phyloP scores from a whole-genome alignment of 2,113 vertebrate species.

The Xiphias gladius region DNA sequence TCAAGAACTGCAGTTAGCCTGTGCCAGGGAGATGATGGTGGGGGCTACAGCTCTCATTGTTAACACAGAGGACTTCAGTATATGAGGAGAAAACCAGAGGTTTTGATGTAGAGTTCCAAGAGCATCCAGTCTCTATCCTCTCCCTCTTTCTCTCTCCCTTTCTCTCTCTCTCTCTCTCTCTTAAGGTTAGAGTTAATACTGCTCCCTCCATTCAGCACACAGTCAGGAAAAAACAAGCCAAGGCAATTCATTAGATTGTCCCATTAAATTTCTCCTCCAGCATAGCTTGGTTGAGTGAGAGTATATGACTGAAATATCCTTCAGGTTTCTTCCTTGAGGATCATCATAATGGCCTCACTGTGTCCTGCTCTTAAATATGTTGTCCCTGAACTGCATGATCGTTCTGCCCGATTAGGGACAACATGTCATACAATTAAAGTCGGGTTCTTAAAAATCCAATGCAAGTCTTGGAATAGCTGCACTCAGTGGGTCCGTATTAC shows the following conservation, averaged over 20 bases:
- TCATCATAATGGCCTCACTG: constrained; percentile 58
- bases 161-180: constrained; percentile 32
- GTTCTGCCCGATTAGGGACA: constrained; percentile 25
- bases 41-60: constrained; percentile 73
- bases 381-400: constrained; percentile 41
- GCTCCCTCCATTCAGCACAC: constrained; percentile 68
- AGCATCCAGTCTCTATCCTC: constrained; percentile 60
- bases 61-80: constrained; percentile 70
- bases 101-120: constrained; percentile 78
- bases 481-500: constrained; percentile 22
- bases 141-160: constrained; percentile 19
- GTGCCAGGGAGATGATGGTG: constrained; percentile 46
- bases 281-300: constrained; percentile 55
- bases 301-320: constrained; percentile 58
- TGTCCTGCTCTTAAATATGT: constrained; percentile 47
- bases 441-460: constrained; percentile 19
- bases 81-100: constrained; percentile 65
- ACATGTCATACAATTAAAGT: constrained; percentile 10
- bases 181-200: constrained; percentile 80
- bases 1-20: constrained; percentile 67
- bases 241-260: constrained; percentile 79
- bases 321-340: constrained; percentile 51
- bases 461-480: background rate
- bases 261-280: constrained; percentile 77
- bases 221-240: constrained; percentile 75